Base-by-base conservation (phyloP, 1,140 invertebrate species). In the Scaptomyza montana region DNA sequence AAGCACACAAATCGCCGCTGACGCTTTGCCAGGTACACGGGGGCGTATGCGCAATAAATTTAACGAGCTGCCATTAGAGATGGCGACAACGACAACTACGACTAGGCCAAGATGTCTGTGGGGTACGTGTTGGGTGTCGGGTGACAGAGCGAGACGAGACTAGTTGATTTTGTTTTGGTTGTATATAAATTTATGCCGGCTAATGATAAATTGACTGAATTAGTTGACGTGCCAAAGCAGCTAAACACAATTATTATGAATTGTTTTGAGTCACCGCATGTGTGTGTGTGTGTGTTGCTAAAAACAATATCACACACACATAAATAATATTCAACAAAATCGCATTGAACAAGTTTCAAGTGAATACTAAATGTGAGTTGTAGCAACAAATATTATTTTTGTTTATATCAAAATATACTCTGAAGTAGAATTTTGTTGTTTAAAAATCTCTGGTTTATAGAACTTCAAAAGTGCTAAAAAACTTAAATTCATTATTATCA, bases 161-260 rank as follows among this genome's bases (percentile, higher is more conserved):
- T 16, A 56, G 59, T 39, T 36, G 7, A 36, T 36, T 36, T 36
- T 36, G 33, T 36, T 36, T 36, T 49, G 47, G 43, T 41, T 63
- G 60, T 60, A 70, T 64, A 49, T 64, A 33, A 61, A 61, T 50
- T 69, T 72, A 51, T 53, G 66, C 78, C 76, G 78, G 67, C 75
- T 78, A 86, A 86, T 86, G 82, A 86, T 87, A 78, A 87, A 86
- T 86, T 86, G 82, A 87, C 82, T 87, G 87, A 87, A 86, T 86
- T 87, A 86, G 75, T 72, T 85, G 80, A 85, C 78, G 80, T 86
- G 80, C 77, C 80, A 80, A 80, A 68, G 72, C 74, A 66, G 61
- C 65, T 66, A 53, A 78, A 77, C 67, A 78, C 74, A 86, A 80
- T 80, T 80, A 80, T 80, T 74, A 80, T 76, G 66, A 61, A 68